Base-by-base conservation (phyloP, 2,888 invertebrate genomes). In the Matsumyia berberina region DNA sequence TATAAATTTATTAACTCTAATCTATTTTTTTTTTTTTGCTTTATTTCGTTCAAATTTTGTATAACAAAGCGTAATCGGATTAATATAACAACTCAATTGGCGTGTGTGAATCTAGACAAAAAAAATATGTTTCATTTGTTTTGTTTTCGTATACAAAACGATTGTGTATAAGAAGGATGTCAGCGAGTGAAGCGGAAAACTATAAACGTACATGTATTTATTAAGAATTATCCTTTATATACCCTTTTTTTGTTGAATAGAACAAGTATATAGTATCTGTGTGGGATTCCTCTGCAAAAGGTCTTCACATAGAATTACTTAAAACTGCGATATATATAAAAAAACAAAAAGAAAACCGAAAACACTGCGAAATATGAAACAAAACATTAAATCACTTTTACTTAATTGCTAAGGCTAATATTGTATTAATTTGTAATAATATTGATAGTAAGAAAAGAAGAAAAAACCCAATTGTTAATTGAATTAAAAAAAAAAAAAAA, bases 361-460 rank as follows among this genome's bases (percentile, higher is more conserved):
- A 76, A 58, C 39, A 79, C 33, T 58, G 51, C 49, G 33, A 72
- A 58, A 60, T 67, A 33, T 57, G 19, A 55, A 73, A 64, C 15
- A 7, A 44, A 44, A 51, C 12, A 37, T 51, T 55, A 46, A 73
- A 66, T 60, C 49, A 58, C 35, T 49, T 39, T 39, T 69, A 79
- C 73, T 79, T 83, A 79, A 69, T 73, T 78, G 55, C 55, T 73
- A 73, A 77, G 72, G 62, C 57, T 73, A 69, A 58, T n/a, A n/a
- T 83, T 83, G 72, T 83, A 77, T 77, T 77, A 77, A 77, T 77
- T 77, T 77, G 67, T 67, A 64, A 55, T 64, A 55, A 57, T 64
- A 55, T 35, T 53, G 24, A 37, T 69, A 46, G 60, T 51, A 60
- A 49, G 33, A 37, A 19, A 37, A 33, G 1, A 15, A 6, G n/a